Evolutionary conservation across 2,797 vertebrate genomes (phyloP).

Genomic region (Caiman crocodilus): DNA sequence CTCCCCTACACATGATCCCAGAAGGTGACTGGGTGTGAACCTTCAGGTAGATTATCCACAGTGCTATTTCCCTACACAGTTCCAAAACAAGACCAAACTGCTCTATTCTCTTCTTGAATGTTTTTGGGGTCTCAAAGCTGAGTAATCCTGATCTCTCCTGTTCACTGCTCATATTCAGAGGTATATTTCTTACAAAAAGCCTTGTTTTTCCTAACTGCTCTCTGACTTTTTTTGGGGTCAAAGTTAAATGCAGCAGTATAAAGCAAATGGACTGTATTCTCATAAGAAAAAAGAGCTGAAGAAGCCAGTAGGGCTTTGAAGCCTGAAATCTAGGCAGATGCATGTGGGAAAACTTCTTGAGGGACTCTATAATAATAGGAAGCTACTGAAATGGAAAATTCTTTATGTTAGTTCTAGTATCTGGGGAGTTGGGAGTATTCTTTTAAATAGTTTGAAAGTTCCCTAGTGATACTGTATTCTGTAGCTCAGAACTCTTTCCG

Average conservation of each 20-base stretch:
- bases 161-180: too few species aligned
- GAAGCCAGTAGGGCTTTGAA: background rate
- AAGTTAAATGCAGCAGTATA: background rate
- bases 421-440: background rate
- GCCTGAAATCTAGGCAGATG: background rate
- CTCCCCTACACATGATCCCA: too few species aligned
- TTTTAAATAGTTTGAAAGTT: background rate
- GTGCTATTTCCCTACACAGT: too few species aligned
- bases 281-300: background rate
- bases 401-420: fast-evolving
- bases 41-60: too few species aligned
- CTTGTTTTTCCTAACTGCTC: too few species aligned
- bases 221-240: too few species aligned
- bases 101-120: too few species aligned
- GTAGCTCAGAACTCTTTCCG: background rate
- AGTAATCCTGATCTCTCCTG: too few species aligned
- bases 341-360: background rate
- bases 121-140: too few species aligned
- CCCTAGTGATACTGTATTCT: background rate
- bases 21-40: too few species aligned
- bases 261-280: background rate
- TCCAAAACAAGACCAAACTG: too few species aligned
- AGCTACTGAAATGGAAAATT: background rate
- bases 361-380: background rate
- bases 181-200: too few species aligned